Conservation (phyloP, 2,113 vertebrate genomes). For the Hippocampus guttulatus region DNA sequence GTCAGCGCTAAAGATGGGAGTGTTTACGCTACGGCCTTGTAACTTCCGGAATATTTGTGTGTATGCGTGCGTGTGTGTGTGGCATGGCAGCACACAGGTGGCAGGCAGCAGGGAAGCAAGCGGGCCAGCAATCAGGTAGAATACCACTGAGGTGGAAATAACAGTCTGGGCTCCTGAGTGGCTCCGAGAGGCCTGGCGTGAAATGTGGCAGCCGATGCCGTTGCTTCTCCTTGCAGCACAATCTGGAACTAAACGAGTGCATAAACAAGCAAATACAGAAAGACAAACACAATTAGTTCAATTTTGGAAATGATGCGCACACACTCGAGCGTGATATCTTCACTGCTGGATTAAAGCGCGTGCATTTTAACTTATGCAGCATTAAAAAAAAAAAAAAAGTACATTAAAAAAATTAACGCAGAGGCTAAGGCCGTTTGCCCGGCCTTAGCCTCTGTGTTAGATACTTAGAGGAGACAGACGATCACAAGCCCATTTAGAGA, state of each 20-base stretch:
- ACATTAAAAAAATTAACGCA: neutral
- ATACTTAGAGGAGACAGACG: neutral
- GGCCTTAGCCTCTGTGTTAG: neutral
- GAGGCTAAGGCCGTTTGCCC: too few species aligned
- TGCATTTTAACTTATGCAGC: neutral
- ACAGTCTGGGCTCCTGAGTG: conserved; percentile 47
- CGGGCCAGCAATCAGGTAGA: conserved; percentile 52
- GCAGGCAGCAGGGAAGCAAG: conserved; percentile 45
- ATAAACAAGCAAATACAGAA: neutral
- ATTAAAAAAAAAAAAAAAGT: neutral
- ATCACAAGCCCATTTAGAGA: neutral
- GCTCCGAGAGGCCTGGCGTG: conserved; percentile 40
- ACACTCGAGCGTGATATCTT: conserved; percentile 2
- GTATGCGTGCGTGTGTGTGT: too few species aligned
- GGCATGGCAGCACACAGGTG: conserved; percentile 44
- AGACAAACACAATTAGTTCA: neutral
- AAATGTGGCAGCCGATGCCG: conserved; percentile 44
- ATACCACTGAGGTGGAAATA: conserved; percentile 58
- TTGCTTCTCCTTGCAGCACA: conserved; percentile 26
- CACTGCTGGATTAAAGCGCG: conserved; percentile 14
- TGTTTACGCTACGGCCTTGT: conserved; percentile 27
- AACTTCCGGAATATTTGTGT: conserved; percentile 11
- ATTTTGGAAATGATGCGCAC: conserved; percentile 7
- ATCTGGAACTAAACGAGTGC: conserved; percentile 6
- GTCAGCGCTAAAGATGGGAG: conserved; percentile 26